Base-by-base conservation (phyloP, 1,140 invertebrate species). In the Drosophila athabasca region DNA sequence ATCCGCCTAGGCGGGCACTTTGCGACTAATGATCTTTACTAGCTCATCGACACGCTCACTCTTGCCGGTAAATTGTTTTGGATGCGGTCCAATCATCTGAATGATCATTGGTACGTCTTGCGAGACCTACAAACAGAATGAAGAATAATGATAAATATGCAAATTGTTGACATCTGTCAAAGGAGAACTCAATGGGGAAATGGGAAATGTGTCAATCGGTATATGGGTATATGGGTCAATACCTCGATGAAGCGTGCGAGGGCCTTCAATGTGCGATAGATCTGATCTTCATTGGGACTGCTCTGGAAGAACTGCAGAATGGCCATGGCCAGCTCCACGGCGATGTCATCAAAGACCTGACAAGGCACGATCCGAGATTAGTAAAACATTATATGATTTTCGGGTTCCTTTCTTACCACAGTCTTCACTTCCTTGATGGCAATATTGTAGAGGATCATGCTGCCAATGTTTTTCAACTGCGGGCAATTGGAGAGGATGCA, bases 401-500 rank as follows among this genome's bases (percentile, higher is more conserved):
- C 1, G 11, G 6, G 24, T 11, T 29, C 8, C 9, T 5, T 94
- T 96, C 96, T 94, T 95, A 97, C 97, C 96, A 97, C 97, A 92
- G 96, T 97, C 95, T 98, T 98, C 94, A 97, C 97, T 95, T 98
- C 97, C 95, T 98, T 98, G 93, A 96, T 96, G 76, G 96, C 96
- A 60, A 98, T 93, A 92, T 98, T 98, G 92, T 97, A 96, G 62
- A 98, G 95, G 53, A 98, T 95, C 62, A 97, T 96, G 4, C 96
- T 94, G 49, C 97, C 97, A 68, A 95, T 93, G 48, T 96, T 95
- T 91, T 97, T 95, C 62, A 98, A 92, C 51, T 94, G 94, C 9
- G 93, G 90, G 17, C 94, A 94, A 60, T 96, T 95, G 8, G 96
- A 95, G 0, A 98, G 93, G 48, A 97, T 92, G 62, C 96, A 95